phyloP scores from a whole-genome alignment of 1,140 invertebrate species.

The Eriosoma lanigerum region DNA sequence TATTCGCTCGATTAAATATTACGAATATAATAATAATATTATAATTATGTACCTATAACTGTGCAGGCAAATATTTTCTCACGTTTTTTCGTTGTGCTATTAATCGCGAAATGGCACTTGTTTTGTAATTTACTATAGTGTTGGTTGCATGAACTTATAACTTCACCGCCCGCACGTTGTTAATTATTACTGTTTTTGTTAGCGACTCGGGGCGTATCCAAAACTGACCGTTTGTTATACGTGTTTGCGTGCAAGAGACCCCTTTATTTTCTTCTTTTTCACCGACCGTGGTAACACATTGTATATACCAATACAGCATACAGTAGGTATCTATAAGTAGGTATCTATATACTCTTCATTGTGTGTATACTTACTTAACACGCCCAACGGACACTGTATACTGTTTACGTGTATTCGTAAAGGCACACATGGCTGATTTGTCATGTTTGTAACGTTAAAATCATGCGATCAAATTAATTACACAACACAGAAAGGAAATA shows the following conservation, averaged over 20 bases:
- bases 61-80: not conserved
- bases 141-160: constrained; percentile 8
- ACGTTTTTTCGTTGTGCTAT: not conserved
- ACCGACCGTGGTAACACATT: not conserved
- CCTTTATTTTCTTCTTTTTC: constrained; percentile 10
- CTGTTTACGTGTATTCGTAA: not conserved
- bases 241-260: not conserved
- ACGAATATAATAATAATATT: no score
- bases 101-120: not conserved
- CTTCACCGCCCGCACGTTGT: not conserved
- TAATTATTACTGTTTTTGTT: constrained; percentile 35
- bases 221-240: constrained; percentile 29
- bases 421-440: constrained; percentile 17
- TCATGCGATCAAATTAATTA: constrained; percentile 29
- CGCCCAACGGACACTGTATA: constrained; percentile 9
- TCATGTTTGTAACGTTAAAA: not conserved
- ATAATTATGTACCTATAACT: no score
- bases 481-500: not conserved
- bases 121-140: not conserved
- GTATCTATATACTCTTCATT: not conserved
- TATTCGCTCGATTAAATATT: no score
- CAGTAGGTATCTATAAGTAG: no score
- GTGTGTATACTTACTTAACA: not conserved
- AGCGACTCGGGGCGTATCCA: constrained; percentile 18
- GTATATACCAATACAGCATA: constrained; percentile 12